Evolutionary conservation across 2,797 vertebrate genomes (phyloP).

Genomic region (Hafferia zeledoni): DNA sequence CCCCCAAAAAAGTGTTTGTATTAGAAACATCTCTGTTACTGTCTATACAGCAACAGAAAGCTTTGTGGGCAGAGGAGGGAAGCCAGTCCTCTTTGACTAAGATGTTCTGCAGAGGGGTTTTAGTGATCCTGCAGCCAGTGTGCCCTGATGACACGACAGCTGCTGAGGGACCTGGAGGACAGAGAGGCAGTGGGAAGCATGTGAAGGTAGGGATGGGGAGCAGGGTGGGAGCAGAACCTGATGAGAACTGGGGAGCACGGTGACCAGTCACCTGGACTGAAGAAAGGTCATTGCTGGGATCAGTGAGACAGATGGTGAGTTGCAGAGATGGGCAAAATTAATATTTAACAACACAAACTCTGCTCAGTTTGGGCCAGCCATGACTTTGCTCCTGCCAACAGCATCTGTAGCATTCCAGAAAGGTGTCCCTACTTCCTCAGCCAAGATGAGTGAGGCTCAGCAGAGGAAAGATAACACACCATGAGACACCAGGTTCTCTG

Average conservation of each 20-base stretch:
- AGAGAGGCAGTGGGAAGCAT: background rate
- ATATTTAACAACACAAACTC: conserved; percentile 7
- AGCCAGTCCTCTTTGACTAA: background rate
- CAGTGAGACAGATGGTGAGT: background rate
- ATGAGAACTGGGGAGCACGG: accelerated
- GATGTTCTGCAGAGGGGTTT: background rate
- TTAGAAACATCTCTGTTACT: background rate
- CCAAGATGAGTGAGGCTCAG: background rate
- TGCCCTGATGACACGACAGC: background rate
- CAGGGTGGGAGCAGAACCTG: background rate
- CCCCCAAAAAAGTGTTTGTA: background rate
- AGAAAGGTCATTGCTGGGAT: background rate
- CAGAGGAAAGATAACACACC: background rate
- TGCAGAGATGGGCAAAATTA: conserved; percentile 17
- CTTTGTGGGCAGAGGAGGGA: background rate
- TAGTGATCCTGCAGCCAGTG: background rate
- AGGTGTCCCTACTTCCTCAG: background rate
- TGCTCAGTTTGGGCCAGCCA: background rate
- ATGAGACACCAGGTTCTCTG: background rate
- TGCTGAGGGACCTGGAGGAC: background rate
- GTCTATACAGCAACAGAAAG: background rate
- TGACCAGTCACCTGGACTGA: background rate
- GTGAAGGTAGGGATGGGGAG: background rate
- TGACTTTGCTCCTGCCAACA: background rate
- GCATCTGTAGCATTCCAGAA: background rate